Percentiles rank a stretch among this genome's conserved stretches.
Conservation (phyloP, 2,113 vertebrate species). For the Herpailurus yagouaroundi region DNA sequence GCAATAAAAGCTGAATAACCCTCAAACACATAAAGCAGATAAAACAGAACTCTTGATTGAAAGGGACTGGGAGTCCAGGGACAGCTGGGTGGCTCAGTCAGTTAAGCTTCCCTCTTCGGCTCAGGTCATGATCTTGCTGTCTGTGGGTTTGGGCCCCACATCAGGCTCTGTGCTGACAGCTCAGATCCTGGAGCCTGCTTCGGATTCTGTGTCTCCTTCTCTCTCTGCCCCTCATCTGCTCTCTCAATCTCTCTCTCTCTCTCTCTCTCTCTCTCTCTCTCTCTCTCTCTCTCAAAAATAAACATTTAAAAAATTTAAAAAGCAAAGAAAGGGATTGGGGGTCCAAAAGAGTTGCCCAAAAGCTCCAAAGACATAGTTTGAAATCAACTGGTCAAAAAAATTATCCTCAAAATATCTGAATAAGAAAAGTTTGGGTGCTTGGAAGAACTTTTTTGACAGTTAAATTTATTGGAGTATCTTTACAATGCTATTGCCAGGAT, state of each 20-base stretch:
- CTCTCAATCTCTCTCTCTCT: too few relatives aligned
- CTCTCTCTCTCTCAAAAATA: too few relatives aligned
- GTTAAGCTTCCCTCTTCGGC: too few relatives aligned
- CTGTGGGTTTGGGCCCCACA: too few relatives aligned
- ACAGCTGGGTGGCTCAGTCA: too few relatives aligned
- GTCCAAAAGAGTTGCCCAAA: not conserved
- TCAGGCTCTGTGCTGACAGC: too few relatives aligned
- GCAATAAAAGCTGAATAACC: conserved; percentile 34
- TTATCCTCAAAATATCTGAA: not conserved
- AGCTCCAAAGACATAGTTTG: not conserved
- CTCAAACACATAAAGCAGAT: not conserved
- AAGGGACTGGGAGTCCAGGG: not conserved
- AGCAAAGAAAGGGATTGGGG: not conserved
- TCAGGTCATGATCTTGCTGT: too few relatives aligned
- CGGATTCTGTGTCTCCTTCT: too few relatives aligned
- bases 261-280: too few relatives aligned
- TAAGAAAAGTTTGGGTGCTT: not conserved
- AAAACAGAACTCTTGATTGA: conserved; percentile 6
- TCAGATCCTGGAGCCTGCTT: too few relatives aligned
- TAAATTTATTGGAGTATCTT: not conserved
- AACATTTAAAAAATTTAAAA: too few relatives aligned
- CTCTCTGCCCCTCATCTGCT: too few relatives aligned
- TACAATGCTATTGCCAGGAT: not conserved
- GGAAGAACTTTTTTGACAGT: conserved; percentile 12
- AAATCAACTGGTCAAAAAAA: not conserved